Evolutionary conservation across 2,113 vertebrate species (phyloP).

Genomic region (Protomyctophum bolini): DNA sequence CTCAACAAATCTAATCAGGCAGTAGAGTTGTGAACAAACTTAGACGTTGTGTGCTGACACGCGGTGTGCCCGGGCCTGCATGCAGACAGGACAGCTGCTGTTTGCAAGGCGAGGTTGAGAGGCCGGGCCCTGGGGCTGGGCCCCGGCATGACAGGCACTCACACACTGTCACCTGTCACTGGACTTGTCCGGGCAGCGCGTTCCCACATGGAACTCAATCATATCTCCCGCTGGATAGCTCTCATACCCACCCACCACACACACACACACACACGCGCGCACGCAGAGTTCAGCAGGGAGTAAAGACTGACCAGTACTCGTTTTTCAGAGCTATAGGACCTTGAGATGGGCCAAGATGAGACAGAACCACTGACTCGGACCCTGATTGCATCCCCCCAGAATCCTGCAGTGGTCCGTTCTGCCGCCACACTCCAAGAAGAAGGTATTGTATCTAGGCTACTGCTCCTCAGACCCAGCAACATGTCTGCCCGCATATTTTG

Average conservation of each 20-base stretch:
- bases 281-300: background rate
- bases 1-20: slow-evolving; percentile 3
- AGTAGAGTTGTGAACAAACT: background rate
- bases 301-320: slow-evolving; percentile 27
- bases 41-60: background rate
- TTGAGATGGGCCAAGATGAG: slow-evolving; percentile 49
- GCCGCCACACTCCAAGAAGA: slow-evolving; percentile 16
- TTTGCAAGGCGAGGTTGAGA: slow-evolving; percentile 67
- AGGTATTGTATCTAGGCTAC: slow-evolving; percentile 57
- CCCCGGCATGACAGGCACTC: slow-evolving; percentile 75
- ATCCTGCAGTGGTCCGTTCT: slow-evolving; percentile 40
- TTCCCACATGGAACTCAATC: slow-evolving; percentile 54
- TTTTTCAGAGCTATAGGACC: slow-evolving; percentile 58
- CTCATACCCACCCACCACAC: slow-evolving; percentile 17
- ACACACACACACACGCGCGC: background rate
- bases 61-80: slow-evolving; percentile 1
- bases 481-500: background rate
- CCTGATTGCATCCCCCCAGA: slow-evolving; percentile 33
- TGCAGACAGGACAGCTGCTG: slow-evolving; percentile 67
- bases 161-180: slow-evolving; percentile 77
- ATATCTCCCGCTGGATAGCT: slow-evolving; percentile 43
- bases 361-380: slow-evolving; percentile 33
- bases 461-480: background rate
- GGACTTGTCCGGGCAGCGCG: slow-evolving; percentile 68
- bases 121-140: slow-evolving; percentile 56